phyloP scores from a whole-genome alignment of 2,797 vertebrate genomes.

The Gymnocypris eckloni region DNA sequence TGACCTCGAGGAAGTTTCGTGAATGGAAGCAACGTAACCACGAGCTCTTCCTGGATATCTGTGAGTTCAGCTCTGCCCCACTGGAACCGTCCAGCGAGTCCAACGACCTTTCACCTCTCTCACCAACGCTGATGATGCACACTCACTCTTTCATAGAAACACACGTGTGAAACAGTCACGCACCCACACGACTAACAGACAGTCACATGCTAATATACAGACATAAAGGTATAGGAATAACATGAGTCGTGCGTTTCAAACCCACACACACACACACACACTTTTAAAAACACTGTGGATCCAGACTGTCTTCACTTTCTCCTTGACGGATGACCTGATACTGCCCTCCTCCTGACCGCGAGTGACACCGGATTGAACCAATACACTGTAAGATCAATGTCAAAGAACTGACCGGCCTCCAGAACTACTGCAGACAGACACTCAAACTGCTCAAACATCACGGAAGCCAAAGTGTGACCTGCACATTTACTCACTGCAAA shows the following conservation, averaged over 20 bases:
- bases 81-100: constrained; percentile 68
- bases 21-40: constrained; percentile 84
- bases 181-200: constrained; percentile 25
- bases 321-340: constrained; percentile 48
- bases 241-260: background rate
- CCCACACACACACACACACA: constrained; percentile 37
- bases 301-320: constrained; percentile 46
- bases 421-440: constrained; percentile 23
- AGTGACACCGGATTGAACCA: constrained; percentile 57
- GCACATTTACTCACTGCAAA: constrained; percentile 28
- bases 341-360: constrained; percentile 43
- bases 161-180: constrained; percentile 72
- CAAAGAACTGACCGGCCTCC: constrained; percentile 38
- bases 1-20: constrained; percentile 80
- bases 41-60: constrained; percentile 83
- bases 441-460: background rate
- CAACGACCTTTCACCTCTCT: constrained; percentile 73
- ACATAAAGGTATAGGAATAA: constrained; percentile 23
- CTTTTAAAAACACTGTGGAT: constrained; percentile 47
- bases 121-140: constrained; percentile 76
- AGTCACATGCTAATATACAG: constrained; percentile 31
- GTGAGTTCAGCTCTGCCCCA: constrained; percentile 76
- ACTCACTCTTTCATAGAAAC: constrained; percentile 84
- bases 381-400: constrained; percentile 52
- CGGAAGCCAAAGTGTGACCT: constrained; percentile 3